A percentile compares a stretch with the other conserved stretches of the same genome.
phyloP scores from a whole-genome alignment of 2,888 invertebrate species.

The Mesopsocus fuscifrons region DNA sequence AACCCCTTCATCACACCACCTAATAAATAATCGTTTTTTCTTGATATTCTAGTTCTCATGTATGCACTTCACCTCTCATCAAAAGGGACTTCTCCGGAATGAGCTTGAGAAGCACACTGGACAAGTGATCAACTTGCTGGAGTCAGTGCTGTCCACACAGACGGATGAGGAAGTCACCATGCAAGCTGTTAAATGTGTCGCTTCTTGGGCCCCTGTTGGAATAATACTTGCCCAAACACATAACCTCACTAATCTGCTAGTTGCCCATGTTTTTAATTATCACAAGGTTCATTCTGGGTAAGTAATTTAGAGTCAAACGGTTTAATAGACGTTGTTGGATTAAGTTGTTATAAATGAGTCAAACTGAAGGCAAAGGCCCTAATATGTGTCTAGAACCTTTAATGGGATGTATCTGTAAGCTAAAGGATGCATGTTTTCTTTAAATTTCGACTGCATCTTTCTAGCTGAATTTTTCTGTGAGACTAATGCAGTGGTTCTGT shows the following conservation, averaged over 20 bases:
- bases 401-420: too few relatives aligned
- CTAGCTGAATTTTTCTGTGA: constrained; percentile 25
- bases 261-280: constrained; percentile 16
- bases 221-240: constrained; percentile 19
- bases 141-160: constrained; percentile 17
- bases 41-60: constrained; percentile 33
- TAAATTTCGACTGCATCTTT: constrained; percentile 27
- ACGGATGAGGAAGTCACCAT: constrained; percentile 26
- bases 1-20: too few relatives aligned
- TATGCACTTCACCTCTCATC: constrained; percentile 25
- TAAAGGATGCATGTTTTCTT: constrained; percentile 23
- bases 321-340: too few relatives aligned
- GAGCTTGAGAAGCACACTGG: constrained; percentile 24
- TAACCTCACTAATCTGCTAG: constrained; percentile 18
- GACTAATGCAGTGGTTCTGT: too few relatives aligned
- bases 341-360: too few relatives aligned
- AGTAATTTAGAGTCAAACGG: too few relatives aligned
- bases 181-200: constrained; percentile 34
- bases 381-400: too few relatives aligned
- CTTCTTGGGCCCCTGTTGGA: constrained; percentile 42
- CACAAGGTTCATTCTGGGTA: constrained; percentile 16
- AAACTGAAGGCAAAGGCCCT: too few relatives aligned
- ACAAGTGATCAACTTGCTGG: constrained; percentile 23
- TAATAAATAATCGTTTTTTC: too few relatives aligned
- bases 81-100: constrained; percentile 24